Conservation (phyloP, 2,113 vertebrate genomes). For the Chaetorhynchus papuensis region DNA sequence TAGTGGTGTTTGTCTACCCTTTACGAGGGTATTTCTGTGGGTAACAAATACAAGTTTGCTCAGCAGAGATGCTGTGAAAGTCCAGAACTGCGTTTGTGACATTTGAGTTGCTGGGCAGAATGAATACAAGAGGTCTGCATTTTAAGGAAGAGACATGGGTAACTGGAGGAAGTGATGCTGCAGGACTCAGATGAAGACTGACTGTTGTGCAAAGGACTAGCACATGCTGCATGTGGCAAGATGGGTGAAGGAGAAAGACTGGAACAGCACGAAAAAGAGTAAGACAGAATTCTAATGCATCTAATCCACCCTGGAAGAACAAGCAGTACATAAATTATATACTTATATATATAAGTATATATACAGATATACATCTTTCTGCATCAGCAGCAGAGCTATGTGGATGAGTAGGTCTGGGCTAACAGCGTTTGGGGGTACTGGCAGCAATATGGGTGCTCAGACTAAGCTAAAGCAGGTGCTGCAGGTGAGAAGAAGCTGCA, state of each 20-base stretch:
- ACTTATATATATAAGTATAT: not conserved
- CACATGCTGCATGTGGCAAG: not conserved
- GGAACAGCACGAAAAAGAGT: not conserved
- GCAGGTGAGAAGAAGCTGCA: not conserved
- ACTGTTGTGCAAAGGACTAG: not conserved
- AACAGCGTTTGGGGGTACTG: not conserved
- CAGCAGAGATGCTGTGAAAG: not conserved
- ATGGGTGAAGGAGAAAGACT: not conserved
- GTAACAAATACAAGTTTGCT: not conserved
- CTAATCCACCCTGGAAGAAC: not conserved
- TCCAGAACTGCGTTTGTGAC: not conserved
- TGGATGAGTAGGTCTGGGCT: not conserved
- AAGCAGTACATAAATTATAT: not conserved
- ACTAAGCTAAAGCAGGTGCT: not conserved
- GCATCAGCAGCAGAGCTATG: not conserved
- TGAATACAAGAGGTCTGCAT: not conserved
- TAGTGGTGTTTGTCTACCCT: not conserved
- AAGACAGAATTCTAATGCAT: not conserved
- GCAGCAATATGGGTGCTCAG: not conserved
- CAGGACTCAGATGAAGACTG: not conserved
- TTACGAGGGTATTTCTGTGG: not conserved
- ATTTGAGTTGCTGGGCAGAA: not conserved
- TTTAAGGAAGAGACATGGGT: not conserved
- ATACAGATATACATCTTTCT: not conserved
- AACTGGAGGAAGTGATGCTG: not conserved